These are phyloP conservation scores for Petrocephalus sullivani DNA, from an alignment of 2,797 vertebrate species.

Conservation along the genomic window DNA sequence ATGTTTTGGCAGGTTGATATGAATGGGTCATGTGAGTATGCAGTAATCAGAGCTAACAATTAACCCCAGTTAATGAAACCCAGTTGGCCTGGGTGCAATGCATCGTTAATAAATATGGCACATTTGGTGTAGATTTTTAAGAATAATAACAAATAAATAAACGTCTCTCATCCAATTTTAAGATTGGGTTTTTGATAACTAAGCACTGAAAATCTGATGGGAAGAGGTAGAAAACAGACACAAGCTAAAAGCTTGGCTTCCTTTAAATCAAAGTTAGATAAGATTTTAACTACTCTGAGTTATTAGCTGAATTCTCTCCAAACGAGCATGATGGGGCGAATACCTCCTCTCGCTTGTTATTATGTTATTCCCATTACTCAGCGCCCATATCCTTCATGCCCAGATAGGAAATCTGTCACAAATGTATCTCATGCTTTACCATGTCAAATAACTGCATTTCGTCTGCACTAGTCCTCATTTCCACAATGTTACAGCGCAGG, in stretches of 20 bases:
- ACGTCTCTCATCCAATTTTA: neutral
- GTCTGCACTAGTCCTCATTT: conserved; percentile 52
- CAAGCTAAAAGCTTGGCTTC: no score
- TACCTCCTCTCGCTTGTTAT: no score
- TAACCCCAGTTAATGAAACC: neutral
- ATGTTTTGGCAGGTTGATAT: neutral
- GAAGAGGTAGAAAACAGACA: neutral
- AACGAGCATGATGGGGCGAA: no score
- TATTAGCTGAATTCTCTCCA: no score
- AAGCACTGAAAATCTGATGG: neutral
- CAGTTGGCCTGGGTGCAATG: neutral
- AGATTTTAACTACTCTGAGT: no score
- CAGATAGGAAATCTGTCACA: neutral
- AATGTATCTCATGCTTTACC: conserved; percentile 40
- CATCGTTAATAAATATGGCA: neutral
- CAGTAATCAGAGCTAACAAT: neutral
- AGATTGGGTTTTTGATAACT: neutral
- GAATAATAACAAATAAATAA: neutral
- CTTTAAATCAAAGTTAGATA: no score
- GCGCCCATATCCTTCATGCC: neutral
- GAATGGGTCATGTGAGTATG: neutral
- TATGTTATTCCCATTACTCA: neutral
- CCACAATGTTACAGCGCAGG: conserved; percentile 43
- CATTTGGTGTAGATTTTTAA: neutral
- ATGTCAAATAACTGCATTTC: conserved; percentile 63